phyloP scores from a whole-genome alignment of 2,797 vertebrate species.

The Danio choprae region DNA sequence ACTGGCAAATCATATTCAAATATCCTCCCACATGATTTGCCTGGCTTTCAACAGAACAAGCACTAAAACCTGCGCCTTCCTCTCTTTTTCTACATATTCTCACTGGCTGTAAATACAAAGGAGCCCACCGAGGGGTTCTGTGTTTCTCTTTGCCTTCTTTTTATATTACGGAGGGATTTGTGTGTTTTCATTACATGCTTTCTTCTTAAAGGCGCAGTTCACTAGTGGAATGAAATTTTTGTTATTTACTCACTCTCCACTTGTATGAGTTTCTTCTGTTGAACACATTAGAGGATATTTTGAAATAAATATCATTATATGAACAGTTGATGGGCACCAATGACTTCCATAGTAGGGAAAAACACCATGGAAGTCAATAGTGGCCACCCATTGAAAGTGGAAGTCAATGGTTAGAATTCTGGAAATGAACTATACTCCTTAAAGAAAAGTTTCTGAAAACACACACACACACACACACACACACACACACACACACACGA shows the following conservation, averaged over 20 bases:
- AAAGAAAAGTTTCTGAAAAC: conserved; percentile 16
- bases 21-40: conserved; percentile 87
- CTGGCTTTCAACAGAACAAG: conserved; percentile 80
- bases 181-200: conserved; percentile 15
- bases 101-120: conserved; percentile 47
- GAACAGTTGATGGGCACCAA: too few species aligned
- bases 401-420: too few species aligned
- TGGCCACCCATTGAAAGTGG: too few species aligned
- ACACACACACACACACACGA: conserved; percentile 9
- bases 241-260: too few species aligned
- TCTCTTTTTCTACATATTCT: conserved; percentile 46
- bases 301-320: too few species aligned
- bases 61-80: conserved; percentile 61
- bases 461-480: conserved; percentile 8
- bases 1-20: conserved; percentile 92
- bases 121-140: conserved; percentile 23
- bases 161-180: conserved; percentile 19
- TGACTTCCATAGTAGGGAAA: too few species aligned
- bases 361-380: too few species aligned
- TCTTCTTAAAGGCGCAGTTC: neutral
- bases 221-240: too few species aligned
- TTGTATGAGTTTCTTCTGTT: too few species aligned
- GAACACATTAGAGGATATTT: too few species aligned
- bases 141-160: conserved; percentile 15
- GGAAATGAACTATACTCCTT: too few species aligned